Conservation (phyloP, 2,113 vertebrate species). For the Melanerpes formicivorus region DNA sequence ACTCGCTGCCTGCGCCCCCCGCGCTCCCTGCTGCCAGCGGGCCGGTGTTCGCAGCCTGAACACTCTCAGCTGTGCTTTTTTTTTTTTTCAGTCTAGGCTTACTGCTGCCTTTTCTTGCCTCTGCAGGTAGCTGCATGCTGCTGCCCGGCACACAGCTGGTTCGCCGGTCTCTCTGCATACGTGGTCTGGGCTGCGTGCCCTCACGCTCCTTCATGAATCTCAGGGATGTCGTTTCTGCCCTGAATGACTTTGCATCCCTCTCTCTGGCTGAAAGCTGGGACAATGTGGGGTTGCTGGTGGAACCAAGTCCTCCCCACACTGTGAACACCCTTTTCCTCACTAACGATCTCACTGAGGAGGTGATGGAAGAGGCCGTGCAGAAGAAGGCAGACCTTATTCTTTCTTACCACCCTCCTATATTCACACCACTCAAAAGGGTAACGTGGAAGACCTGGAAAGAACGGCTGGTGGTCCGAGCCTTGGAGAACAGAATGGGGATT, state of each 20-base stretch:
- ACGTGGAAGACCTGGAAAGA: constrained; percentile 91
- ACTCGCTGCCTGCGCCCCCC: background rate
- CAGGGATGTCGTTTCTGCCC: constrained; percentile 77
- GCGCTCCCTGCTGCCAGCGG: background rate
- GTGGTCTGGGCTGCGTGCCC: background rate
- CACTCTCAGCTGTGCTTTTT: accelerated
- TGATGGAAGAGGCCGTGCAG: constrained; percentile 89
- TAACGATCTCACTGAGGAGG: constrained; percentile 88
- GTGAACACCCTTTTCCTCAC: constrained; percentile 87
- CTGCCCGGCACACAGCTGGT: background rate
- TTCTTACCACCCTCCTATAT: constrained; percentile 94
- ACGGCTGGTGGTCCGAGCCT: constrained; percentile 83
- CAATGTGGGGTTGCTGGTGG: constrained; percentile 93
- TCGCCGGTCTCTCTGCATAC: background rate
- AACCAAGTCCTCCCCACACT: constrained; percentile 85
- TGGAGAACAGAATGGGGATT: constrained; percentile 87
- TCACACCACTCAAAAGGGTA: constrained; percentile 84
- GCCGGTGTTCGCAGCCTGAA: background rate
- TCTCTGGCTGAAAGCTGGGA: constrained; percentile 94
- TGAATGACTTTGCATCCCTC: constrained; percentile 86
- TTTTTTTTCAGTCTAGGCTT: background rate
- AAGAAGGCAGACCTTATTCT: constrained; percentile 85
- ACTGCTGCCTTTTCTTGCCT: no score
- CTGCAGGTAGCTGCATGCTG: constrained; percentile 26
- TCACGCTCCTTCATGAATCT: constrained; percentile 81